These are phyloP conservation scores for Ferrisia virgata DNA, from an alignment of 2,888 invertebrate genomes.

Conservation along the genomic window DNA sequence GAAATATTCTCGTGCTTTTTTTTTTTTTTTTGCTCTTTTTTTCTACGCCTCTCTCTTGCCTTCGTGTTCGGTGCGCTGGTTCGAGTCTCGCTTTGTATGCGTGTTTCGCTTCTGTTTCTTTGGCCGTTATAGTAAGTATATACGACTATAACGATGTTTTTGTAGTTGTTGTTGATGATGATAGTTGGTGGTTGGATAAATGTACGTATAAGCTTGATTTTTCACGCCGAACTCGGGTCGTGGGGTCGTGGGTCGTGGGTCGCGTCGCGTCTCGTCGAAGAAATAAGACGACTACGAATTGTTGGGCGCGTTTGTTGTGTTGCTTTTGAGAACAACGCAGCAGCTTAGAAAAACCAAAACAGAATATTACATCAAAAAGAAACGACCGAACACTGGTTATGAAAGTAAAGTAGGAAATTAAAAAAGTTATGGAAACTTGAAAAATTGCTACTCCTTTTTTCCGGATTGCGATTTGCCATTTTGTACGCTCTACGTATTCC, in stretches of 20 bases:
- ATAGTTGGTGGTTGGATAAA: not conserved
- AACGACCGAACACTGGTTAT: constrained; percentile 18
- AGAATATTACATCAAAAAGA: constrained; percentile 26
- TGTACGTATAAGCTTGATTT: not conserved
- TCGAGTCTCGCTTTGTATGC: too few species aligned
- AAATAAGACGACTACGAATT: not conserved
- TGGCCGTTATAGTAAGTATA: too few species aligned
- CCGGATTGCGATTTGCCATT: not conserved
- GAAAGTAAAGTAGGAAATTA: constrained; percentile 30
- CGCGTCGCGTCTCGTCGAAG: too few species aligned
- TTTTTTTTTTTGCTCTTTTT: not conserved
- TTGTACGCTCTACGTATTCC: not conserved
- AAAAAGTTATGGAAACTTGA: constrained; percentile 28
- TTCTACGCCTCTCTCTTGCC: not conserved
- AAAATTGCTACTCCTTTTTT: constrained; percentile 8
- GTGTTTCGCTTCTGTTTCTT: not conserved
- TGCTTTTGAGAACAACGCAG: too few species aligned
- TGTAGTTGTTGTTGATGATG: too few species aligned
- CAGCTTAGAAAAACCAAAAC: constrained; percentile 9
- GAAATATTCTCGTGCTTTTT: not conserved
- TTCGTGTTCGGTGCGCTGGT: not conserved
- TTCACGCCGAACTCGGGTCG: not conserved
- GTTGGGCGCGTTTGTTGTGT: too few species aligned
- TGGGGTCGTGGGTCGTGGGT: not conserved
- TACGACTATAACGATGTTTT: too few species aligned